Evolutionary conservation across 2,113 vertebrate genomes (phyloP).

Genomic region (Psettodes erumei): DNA sequence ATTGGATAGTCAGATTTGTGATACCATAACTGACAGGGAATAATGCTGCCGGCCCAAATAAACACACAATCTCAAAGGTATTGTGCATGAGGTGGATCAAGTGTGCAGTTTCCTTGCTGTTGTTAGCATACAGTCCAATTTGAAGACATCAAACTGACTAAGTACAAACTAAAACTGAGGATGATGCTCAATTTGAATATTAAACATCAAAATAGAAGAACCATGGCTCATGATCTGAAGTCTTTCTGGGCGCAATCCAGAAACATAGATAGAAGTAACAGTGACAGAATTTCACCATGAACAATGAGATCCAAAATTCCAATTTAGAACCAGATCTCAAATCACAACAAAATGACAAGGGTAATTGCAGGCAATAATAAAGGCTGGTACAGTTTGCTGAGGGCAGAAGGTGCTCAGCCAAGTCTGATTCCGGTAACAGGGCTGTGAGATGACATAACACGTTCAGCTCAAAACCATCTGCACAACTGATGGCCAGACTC

Average conservation of each 20-base stretch:
- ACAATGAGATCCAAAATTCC: background rate
- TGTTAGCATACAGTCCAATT: background rate
- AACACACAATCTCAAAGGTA: background rate
- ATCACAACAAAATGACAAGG: constrained; percentile 14
- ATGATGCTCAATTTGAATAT: background rate
- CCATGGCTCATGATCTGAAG: background rate
- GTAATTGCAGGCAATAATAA: constrained; percentile 1
- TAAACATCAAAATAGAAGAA: background rate
- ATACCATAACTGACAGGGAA: background rate
- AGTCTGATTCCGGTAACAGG: constrained; percentile 65
- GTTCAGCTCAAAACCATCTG: constrained; percentile 64
- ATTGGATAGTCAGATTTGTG: background rate
- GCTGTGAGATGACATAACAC: constrained; percentile 65
- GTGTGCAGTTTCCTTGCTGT: background rate
- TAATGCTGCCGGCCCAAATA: background rate
- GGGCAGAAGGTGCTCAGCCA: constrained; percentile 62
- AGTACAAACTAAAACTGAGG: background rate
- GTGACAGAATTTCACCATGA: background rate
- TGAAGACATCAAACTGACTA: background rate
- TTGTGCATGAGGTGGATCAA: background rate
- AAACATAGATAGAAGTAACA: background rate
- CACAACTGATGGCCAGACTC: constrained; percentile 46
- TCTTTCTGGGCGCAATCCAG: background rate
- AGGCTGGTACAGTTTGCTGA: constrained; percentile 17
- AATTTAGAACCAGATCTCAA: constrained; percentile 5